phyloP scores from a whole-genome alignment of 2,888 invertebrate genomes.

The Actias luna region DNA sequence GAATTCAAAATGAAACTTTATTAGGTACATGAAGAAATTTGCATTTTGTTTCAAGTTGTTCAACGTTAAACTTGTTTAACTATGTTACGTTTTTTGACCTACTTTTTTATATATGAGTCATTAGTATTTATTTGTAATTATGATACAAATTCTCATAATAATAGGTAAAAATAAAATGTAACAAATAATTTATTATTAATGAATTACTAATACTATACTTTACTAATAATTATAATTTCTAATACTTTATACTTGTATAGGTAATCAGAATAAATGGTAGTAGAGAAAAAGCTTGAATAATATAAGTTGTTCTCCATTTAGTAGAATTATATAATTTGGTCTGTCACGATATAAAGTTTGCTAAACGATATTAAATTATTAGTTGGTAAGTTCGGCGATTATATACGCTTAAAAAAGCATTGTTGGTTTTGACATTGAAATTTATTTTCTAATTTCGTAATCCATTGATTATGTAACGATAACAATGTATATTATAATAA shows the following conservation, averaged over 20 bases:
- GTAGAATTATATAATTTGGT: constrained; percentile 13
- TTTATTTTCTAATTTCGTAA: neutral
- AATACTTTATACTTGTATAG: neutral
- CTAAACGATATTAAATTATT: constrained; percentile 49
- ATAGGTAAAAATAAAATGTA: neutral
- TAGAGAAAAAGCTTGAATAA: neutral
- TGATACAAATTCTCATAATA: neutral
- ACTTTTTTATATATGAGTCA: too few relatives aligned
- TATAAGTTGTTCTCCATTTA: constrained; percentile 11
- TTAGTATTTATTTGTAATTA: neutral
- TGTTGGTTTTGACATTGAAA: constrained; percentile 29
- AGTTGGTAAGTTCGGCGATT: constrained; percentile 19
- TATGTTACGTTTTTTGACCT: too few relatives aligned
- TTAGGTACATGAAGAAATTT: constrained; percentile 10
- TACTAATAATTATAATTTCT: too few relatives aligned
- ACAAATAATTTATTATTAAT: neutral
- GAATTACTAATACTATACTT: neutral
- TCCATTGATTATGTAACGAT: neutral
- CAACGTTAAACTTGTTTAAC: neutral
- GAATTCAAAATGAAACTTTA: constrained; percentile 2
- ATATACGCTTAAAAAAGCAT: constrained; percentile 40
- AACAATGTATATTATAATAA: too few relatives aligned
- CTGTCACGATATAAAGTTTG: constrained; percentile 34
- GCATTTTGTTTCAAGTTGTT: neutral
- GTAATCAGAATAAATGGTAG: neutral